phyloP scores from a whole-genome alignment of 1,140 invertebrate genomes.

The Drosophila seguyi region DNA sequence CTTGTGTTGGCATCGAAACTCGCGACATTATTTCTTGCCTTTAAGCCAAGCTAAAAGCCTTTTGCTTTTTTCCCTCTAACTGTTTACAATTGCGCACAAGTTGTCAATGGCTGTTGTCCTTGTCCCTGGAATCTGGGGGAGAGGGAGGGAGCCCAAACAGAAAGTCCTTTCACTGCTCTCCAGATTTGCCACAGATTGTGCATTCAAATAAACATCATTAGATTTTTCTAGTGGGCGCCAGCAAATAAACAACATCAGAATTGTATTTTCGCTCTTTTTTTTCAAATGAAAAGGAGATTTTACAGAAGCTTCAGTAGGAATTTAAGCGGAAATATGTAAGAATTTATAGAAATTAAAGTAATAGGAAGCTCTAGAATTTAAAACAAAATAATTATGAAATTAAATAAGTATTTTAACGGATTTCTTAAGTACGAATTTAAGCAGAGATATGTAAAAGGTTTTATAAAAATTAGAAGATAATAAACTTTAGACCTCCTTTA shows the following conservation, averaged over 20 bases:
- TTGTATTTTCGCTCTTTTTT: background rate
- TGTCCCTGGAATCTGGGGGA: slow-evolving; percentile 24
- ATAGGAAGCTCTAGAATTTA: background rate
- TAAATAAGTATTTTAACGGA: background rate
- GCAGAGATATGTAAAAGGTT: background rate
- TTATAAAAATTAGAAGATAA: background rate
- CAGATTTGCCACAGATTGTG: slow-evolving; percentile 35
- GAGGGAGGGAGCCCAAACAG: background rate
- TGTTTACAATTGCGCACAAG: slow-evolving; percentile 46
- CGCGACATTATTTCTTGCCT: slow-evolving; percentile 19
- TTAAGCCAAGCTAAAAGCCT: slow-evolving; percentile 5
- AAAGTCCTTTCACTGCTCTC: slow-evolving; percentile 18
- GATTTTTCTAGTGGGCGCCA: slow-evolving; percentile 10
- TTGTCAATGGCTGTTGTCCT: slow-evolving; percentile 35
- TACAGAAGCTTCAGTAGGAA: background rate
- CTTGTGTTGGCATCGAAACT: slow-evolving; percentile 10
- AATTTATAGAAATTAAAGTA: background rate
- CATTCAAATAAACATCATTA: slow-evolving; percentile 41
- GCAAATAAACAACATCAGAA: slow-evolving; percentile 20
- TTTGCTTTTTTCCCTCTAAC: background rate
- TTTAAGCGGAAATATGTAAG: background rate
- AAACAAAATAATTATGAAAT: too few species aligned
- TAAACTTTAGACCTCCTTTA: background rate
- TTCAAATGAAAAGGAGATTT: background rate
- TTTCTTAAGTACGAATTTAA: background rate